A percentile compares a stretch with the other conserved stretches of the same genome.
Evolutionary conservation across 2,797 vertebrate species (phyloP).

Genomic region (Anomalospiza imberbis): DNA sequence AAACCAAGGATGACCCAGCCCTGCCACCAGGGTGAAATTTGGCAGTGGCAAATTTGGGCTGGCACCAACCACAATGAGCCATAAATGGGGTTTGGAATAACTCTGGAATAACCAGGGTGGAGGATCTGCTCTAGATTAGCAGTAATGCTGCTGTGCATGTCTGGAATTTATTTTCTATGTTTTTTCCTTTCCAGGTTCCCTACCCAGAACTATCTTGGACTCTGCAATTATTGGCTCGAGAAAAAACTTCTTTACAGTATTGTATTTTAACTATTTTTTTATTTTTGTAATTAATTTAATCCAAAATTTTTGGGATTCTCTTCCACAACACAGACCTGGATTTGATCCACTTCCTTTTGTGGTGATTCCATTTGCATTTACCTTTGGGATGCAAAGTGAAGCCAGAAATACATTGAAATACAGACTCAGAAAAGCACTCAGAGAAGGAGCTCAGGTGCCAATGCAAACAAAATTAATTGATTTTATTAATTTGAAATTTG

Average conservation of each 20-base stretch:
- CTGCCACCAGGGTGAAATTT: neutral
- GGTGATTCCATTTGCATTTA: neutral
- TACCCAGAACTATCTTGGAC: neutral
- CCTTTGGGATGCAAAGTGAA: neutral
- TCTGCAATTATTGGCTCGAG: neutral
- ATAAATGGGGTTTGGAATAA: neutral
- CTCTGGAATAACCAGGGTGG: neutral
- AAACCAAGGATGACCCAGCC: neutral
- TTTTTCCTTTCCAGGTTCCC: neutral
- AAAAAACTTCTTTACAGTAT: neutral
- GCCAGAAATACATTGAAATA: neutral
- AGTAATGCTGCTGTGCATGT: neutral
- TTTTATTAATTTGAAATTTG: neutral
- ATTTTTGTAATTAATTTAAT: neutral
- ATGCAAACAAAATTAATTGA: neutral
- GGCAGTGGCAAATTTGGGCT: neutral
- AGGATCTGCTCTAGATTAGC: neutral
- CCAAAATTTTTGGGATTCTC: neutral
- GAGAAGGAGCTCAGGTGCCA: neutral
- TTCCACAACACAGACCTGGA: neutral
- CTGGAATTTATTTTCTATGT: constrained; percentile 11
- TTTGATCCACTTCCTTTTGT: neutral
- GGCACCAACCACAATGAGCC: neutral
- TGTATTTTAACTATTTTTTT: neutral
- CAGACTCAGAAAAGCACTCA: neutral